phyloP scores from a whole-genome alignment of 2,888 invertebrate species.

The Plemyria rubiginata region DNA sequence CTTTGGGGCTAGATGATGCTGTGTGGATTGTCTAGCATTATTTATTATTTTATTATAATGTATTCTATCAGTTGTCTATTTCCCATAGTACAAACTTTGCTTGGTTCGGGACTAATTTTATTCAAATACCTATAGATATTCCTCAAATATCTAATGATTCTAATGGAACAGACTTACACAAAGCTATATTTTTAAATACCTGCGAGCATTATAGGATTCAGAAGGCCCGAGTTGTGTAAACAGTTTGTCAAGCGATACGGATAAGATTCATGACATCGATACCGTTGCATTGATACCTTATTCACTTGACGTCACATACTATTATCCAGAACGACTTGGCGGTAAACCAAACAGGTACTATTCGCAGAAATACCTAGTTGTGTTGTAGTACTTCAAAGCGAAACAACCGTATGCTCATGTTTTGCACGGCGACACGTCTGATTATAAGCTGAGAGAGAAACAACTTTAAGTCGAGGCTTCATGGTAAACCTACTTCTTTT shows the following conservation, averaged over 20 bases:
- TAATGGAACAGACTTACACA: not conserved
- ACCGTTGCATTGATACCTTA: conserved; percentile 14
- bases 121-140: not conserved
- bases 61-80: too few relatives aligned
- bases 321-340: conserved; percentile 22
- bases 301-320: conserved; percentile 10
- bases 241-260: conserved; percentile 5
- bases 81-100: too few relatives aligned
- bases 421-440: conserved; percentile 15
- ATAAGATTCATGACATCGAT: conserved; percentile 16
- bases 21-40: too few relatives aligned
- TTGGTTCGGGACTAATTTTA: too few relatives aligned
- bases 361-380: conserved; percentile 23
- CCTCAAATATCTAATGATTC: not conserved
- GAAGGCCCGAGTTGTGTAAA: not conserved
- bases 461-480: not conserved
- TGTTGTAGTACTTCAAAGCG: conserved; percentile 30
- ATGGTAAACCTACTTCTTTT: not conserved
- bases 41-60: too few relatives aligned
- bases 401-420: conserved; percentile 32
- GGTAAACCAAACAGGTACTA: conserved; percentile 28
- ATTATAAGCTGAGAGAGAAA: not conserved
- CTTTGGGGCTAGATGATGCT: too few relatives aligned
- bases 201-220: not conserved
- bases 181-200: not conserved